phyloP scores from a whole-genome alignment of 2,888 invertebrate species.

The Cataglyphis livida region DNA sequence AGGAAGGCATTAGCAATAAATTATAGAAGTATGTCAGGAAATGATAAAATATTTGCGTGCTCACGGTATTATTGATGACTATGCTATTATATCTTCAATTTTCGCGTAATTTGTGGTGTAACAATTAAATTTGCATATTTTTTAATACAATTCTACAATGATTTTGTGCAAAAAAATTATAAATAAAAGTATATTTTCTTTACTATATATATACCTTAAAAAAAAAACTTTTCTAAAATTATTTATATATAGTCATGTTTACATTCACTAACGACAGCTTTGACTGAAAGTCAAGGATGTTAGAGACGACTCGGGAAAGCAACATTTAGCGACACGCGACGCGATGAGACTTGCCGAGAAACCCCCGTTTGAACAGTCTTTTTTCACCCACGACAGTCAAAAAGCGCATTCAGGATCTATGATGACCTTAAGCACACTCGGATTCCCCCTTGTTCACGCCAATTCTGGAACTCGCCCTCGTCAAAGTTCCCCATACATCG shows the following conservation, averaged over 20 bases:
- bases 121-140: not conserved
- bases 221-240: not conserved
- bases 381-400: conserved; percentile 37
- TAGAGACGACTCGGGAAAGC: not conserved
- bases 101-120: conserved; percentile 16
- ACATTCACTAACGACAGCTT: not conserved
- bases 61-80: conserved; percentile 22
- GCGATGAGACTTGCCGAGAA: not conserved
- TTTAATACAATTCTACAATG: not conserved
- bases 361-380: conserved; percentile 28
- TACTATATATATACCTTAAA: not conserved
- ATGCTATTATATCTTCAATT: conserved; percentile 32
- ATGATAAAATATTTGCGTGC: conserved; percentile 68
- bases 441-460: conserved; percentile 10
- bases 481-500: conserved; percentile 25
- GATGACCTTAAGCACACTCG: conserved; percentile 17
- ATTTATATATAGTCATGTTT: not conserved
- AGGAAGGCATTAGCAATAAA: conserved; percentile 70
- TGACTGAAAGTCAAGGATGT: not conserved
- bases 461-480: not conserved
- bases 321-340: conserved; percentile 14
- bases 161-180: not conserved
- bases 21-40: conserved; percentile 60
- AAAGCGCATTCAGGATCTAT: conserved; percentile 26
- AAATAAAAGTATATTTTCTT: not conserved